Evolutionary conservation across 1,140 invertebrate genomes (phyloP), one percentile per base, ranked within the genome.

Genomic region (Agrilus planipennis): DNA sequence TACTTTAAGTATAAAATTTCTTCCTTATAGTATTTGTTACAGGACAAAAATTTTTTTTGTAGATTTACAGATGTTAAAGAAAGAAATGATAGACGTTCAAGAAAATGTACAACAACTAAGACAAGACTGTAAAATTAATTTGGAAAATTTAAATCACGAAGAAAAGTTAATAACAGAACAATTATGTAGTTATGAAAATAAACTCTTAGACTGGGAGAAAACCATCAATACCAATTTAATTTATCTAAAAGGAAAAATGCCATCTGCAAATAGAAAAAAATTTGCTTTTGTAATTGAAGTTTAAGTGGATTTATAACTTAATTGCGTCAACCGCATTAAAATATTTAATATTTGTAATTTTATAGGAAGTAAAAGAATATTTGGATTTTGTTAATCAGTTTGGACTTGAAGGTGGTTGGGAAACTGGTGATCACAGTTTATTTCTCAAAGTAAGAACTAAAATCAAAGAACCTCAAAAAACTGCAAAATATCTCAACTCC

Each of bases 381-480:
- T 58, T 68, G 54, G 62, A 64, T 18, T 72, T 69, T 49, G 47
- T 71, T 32, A 49, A 49, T 23, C 51, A 51, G 41, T 50, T 47
- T 27, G 68, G 65, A 25, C 62, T 62, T 30, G 61, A 65, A 41
- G 66, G 67, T 12, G 66, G 68, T 19, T 72, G 70, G 70, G 52
- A 61, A 23, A 59, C 59, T 49, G 67, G 69, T 38, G 62, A 69
- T 45, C 67, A 71, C 41, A 61, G 62, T 27, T 46, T 65, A 34
- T 72, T 71, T 52, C 44, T 65, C 20, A 61, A 61, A 50, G 52
- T 57, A 21, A 64, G 63, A 56, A 53, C 53, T 34, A 69, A 65
- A 53, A 52, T 62, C 48, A 63, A 62, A 49, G 34, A 50, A 30
- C 12, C 39, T 11, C 34, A 55, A 7, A 44, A 55, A 34, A 14